phyloP scores from a whole-genome alignment of 2,113 vertebrate genomes.

The Nestor notabilis region DNA sequence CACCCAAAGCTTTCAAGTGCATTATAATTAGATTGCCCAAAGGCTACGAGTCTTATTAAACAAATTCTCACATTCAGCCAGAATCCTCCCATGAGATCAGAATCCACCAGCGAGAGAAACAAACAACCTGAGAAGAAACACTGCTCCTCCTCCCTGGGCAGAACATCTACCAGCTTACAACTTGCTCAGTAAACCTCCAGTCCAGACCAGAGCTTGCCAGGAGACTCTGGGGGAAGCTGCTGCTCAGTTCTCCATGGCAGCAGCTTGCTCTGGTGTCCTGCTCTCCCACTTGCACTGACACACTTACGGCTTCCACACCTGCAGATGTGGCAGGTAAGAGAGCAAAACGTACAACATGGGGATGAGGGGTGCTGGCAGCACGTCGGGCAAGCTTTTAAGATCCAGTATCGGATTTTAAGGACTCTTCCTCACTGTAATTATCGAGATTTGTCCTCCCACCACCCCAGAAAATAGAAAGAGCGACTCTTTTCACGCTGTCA shows the following conservation, averaged over 20 bases:
- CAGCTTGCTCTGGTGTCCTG: rapidly evolving
- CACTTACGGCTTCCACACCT: neutral
- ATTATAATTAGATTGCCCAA: neutral
- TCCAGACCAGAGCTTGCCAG: neutral
- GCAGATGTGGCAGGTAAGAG: no score
- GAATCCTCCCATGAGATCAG: neutral
- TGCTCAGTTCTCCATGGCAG: neutral
- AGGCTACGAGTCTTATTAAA: neutral
- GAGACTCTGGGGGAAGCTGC: neutral
- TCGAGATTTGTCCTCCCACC: rapidly evolving
- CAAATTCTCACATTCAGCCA: neutral
- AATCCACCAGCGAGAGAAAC: neutral
- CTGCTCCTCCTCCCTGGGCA: neutral
- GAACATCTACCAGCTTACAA: neutral
- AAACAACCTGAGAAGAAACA: neutral
- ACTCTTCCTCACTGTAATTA: neutral
- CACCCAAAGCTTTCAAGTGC: neutral
- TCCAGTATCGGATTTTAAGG: neutral
- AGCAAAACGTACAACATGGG: rapidly evolving
- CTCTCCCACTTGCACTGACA: neutral
- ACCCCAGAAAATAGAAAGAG: neutral
- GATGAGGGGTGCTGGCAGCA: neutral
- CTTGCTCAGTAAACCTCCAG: neutral
- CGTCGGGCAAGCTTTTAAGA: rapidly evolving
- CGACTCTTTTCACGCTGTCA: neutral